Evolutionary conservation across 2,888 invertebrate genomes (phyloP).

Genomic region (Cheiracanthium punctorium): DNA sequence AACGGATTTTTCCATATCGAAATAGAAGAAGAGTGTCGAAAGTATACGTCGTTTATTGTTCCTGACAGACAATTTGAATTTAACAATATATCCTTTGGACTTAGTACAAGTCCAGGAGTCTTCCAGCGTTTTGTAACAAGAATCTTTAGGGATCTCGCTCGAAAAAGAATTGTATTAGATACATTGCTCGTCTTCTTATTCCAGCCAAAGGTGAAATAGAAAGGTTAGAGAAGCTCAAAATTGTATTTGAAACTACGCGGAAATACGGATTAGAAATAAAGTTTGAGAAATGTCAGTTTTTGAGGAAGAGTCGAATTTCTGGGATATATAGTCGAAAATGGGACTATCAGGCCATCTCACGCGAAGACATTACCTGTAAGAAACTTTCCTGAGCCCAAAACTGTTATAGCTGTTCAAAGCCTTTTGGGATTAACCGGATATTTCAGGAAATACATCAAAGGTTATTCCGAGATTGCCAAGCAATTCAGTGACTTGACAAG

Average conservation of each 20-base stretch:
- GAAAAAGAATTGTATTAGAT: not conserved
- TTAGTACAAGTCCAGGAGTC: not conserved
- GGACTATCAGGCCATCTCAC: conserved; percentile 11
- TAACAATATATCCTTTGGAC: not conserved
- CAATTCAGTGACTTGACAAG: conserved; percentile 32
- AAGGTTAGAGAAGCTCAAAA: not conserved
- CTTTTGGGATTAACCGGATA: conserved; percentile 18
- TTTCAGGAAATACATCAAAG: conserved; percentile 34
- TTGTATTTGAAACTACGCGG: not conserved
- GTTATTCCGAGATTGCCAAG: conserved; percentile 18
- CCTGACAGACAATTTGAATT: conserved; percentile 14
- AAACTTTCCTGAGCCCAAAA: conserved; percentile 2
- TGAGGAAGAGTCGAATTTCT: conserved; percentile 5
- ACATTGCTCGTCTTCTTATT: conserved; percentile 8
- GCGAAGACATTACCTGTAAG: not conserved
- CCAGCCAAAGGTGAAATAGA: conserved; percentile 1
- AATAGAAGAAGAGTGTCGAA: not conserved
- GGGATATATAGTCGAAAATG: conserved; percentile 24
- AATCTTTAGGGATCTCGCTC: not conserved
- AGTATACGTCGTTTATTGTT: conserved; percentile 13
- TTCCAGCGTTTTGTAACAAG: not conserved
- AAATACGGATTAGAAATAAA: conserved; percentile 37
- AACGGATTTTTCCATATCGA: conserved; percentile 22
- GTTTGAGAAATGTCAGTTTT: conserved; percentile 30
- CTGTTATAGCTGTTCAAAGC: conserved; percentile 4